Evolutionary conservation across 2,113 vertebrate species (phyloP).

Genomic region (Lepidothrix coronata): DNA sequence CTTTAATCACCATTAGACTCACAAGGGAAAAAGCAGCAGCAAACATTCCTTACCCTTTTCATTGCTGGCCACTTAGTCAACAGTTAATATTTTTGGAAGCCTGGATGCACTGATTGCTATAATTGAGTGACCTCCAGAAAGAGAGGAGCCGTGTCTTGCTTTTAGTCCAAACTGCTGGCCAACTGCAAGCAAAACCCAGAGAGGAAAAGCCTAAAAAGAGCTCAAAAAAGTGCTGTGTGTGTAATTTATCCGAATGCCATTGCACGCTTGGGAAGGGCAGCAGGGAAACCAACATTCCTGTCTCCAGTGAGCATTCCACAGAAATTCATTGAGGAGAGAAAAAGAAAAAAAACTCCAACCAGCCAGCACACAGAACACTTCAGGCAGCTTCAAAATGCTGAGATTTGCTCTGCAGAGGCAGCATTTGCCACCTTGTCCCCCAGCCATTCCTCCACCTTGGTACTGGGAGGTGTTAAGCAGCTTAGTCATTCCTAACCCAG

Average conservation of each 20-base stretch:
- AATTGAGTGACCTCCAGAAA: neutral
- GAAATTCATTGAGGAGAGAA: neutral
- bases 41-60: neutral
- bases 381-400: neutral
- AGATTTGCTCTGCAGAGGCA: neutral
- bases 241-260: neutral
- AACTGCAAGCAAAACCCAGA: neutral
- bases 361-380: neutral
- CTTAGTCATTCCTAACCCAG: neutral
- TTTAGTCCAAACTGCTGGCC: neutral
- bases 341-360: neutral
- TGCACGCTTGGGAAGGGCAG: conserved; percentile 22
- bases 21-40: neutral
- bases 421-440: neutral
- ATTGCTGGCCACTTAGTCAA: neutral
- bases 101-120: neutral
- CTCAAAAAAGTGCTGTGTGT: neutral
- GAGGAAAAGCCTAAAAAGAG: neutral
- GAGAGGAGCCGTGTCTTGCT: neutral
- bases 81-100: conserved; percentile 4
- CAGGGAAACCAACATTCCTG: conserved; percentile 55
- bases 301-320: conserved; percentile 53
- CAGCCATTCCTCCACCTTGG: neutral
- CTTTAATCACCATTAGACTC: neutral
- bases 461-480: neutral